Base-by-base conservation (phyloP, 2,888 invertebrate genomes). In the Syrista parreyssii region DNA sequence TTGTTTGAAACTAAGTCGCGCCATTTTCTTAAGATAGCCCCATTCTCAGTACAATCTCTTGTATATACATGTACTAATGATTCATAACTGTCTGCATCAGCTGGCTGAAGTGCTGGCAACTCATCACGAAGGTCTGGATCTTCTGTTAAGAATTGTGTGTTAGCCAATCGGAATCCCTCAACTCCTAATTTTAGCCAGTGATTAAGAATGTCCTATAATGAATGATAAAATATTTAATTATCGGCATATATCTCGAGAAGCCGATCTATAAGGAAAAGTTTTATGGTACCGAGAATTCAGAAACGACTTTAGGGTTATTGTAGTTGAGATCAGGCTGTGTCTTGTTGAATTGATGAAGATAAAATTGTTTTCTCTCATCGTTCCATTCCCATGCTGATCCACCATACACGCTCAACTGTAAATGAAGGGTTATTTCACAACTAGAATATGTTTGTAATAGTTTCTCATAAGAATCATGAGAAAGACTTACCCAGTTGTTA, bases 271-370 rank as follows among this genome's bases (percentile, higher is more conserved):
- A 55, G 9, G 55, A 55, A 55, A 55, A 55, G 9, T 2, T 9
- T 55, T 2, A 55, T 23, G 23, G 40, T 55, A 55, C 55, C 55
- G 23, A 55, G 83, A 97, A 95, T 88, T 94, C 94, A 1, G 93
- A 88, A 4, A 95, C 93, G 0, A 97, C 96, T 0, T 91, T 88
- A 0, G 93, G 91, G 87, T 97, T 96, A 79, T 94, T 93, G 93
- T 96, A 96, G 92, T 98, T 97, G 6, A 98, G 93, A 89, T 98
- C 97, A 0, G 98, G 96, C 86, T 95, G 94, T 30, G 93, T 92
- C 1, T 89, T 91, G 0, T 93, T 93, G 86, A 95, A 96, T 86
- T 96, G 96, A 80, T 97, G 96, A 76, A 97, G 94, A 90, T 97
- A 97, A 91, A 93, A 97, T 89, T 96, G 94, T 36, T 93, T 88